Evolutionary conservation across 2,113 vertebrate species (phyloP).

Genomic region (Pteropus alecto): DNA sequence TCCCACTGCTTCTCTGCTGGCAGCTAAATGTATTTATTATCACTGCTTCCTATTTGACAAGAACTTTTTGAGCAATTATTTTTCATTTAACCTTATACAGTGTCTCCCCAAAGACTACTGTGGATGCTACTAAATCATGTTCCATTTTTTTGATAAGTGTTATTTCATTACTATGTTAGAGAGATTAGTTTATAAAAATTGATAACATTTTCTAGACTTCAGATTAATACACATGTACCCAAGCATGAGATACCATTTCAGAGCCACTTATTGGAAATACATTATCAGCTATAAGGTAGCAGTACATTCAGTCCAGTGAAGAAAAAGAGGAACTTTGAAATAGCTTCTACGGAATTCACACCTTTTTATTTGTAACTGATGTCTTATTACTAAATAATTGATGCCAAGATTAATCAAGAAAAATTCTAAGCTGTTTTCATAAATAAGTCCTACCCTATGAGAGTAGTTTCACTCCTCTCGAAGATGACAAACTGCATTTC

Average conservation of each 20-base stretch:
- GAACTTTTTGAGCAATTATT: not conserved
- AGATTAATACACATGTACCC: not conserved
- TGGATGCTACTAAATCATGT: not conserved
- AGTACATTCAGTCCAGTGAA: not conserved
- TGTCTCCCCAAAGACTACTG: not conserved
- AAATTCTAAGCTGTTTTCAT: conserved; percentile 52
- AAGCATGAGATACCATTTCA: not conserved
- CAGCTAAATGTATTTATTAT: not conserved
- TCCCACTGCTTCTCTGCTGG: not conserved
- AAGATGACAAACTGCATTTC: conserved; percentile 38
- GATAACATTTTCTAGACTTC: not conserved
- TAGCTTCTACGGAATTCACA: not conserved
- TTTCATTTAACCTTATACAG: not conserved
- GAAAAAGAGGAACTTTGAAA: not conserved
- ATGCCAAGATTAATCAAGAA: conserved; percentile 55
- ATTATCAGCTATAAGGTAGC: not conserved
- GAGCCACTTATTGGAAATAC: not conserved
- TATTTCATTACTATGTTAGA: not conserved
- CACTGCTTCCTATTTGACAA: not conserved
- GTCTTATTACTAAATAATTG: conserved; percentile 54
- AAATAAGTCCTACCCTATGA: conserved; percentile 7
- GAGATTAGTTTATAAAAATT: not conserved
- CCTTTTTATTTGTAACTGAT: conserved; percentile 53
- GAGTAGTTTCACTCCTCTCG: not conserved
- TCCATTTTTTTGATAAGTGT: not conserved